Evolutionary conservation across 2,888 invertebrate species (phyloP).

Genomic region (Andrena praecox): DNA sequence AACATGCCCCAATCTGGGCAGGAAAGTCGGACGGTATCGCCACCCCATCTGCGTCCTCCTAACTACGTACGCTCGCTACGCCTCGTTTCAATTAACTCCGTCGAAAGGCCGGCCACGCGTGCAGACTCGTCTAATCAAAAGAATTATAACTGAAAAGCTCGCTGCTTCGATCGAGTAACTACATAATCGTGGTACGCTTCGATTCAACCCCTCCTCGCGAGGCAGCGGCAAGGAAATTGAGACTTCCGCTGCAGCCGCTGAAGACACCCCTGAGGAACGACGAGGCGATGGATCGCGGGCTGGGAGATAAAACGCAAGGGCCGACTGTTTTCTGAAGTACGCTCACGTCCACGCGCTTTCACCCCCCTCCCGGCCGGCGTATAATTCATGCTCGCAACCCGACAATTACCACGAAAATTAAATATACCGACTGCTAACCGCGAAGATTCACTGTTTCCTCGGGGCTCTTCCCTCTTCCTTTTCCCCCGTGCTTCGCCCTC

Average conservation of each 20-base stretch:
- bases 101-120: not conserved
- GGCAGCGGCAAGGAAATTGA: constrained; percentile 13
- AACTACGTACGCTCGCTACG: constrained; percentile 36
- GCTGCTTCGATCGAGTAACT: not conserved
- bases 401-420: constrained; percentile 54
- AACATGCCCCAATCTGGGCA: constrained; percentile 77
- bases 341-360: constrained; percentile 18
- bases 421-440: constrained; percentile 35
- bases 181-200: no score
- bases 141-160: not conserved
- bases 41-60: constrained; percentile 65
- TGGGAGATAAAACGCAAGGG: constrained; percentile 15
- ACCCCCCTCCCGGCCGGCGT: not conserved
- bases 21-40: constrained; percentile 72
- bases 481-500: not conserved
- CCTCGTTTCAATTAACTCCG: constrained; percentile 62
- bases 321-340: constrained; percentile 25
- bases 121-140: not conserved
- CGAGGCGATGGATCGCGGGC: not conserved
- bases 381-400: constrained; percentile 29
- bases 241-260: constrained; percentile 8
- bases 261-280: not conserved
- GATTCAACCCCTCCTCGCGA: not conserved
- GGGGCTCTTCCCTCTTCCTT: not conserved
- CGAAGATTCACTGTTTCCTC: constrained; percentile 48